Percentiles rank a stretch among this genome's conserved stretches.
Conservation (phyloP, 1,140 invertebrate species). For the Ericerus pela region DNA sequence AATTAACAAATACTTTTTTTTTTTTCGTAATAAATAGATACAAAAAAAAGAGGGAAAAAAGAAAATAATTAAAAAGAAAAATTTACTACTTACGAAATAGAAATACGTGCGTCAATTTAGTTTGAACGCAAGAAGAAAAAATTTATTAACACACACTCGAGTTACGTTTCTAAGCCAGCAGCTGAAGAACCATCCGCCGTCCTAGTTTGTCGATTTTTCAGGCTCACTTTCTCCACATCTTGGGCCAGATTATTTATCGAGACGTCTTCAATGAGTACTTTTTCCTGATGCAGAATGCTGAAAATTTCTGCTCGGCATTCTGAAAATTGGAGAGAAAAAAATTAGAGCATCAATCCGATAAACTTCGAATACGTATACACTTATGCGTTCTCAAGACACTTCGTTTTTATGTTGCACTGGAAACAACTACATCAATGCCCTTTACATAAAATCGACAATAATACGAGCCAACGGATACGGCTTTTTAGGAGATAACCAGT, state of each 20-base stretch:
- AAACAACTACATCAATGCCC: too few species aligned
- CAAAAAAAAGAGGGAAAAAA: background rate
- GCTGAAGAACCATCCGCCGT: background rate
- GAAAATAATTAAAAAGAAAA: background rate
- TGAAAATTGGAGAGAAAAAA: too few species aligned
- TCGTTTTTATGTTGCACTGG: too few species aligned
- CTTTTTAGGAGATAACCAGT: too few species aligned
- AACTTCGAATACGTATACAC: background rate
- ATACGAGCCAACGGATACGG: too few species aligned
- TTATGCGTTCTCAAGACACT: too few species aligned
- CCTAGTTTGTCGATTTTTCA: background rate
- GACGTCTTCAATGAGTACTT: background rate
- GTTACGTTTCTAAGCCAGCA: background rate
- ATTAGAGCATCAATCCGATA: background rate
- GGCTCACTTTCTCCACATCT: background rate
- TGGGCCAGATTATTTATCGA: background rate
- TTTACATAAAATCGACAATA: too few species aligned
- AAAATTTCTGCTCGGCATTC: background rate
- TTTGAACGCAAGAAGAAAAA: background rate
- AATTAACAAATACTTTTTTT: too few species aligned
- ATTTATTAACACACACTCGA: background rate
- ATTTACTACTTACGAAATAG: slow-evolving; percentile 1
- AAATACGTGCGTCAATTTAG: slow-evolving; percentile 7
- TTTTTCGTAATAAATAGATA: background rate
- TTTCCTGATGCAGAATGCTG: background rate